Conservation (phyloP, 1,140 invertebrate species). For the Bombyx mori region ASM3026992v2 NC_085111.1:10992001-10992500, state of each 20-base stretch:
- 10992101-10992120: constrained; percentile 55
- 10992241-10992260: constrained; percentile 83
- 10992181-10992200: constrained; percentile 90
- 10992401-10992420: constrained; percentile 81
- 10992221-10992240: constrained; percentile 83
- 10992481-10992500: constrained; percentile 85
- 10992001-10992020: no score
- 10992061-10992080: no score
- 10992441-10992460: constrained; percentile 76
- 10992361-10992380: constrained; percentile 78
- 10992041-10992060: no score
- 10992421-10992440: constrained; percentile 79
- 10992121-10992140: constrained; percentile 87
- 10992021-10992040: no score
- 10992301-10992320: no score
- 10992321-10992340: background rate
- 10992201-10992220: constrained; percentile 90
- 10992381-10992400: constrained; percentile 87
- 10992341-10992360: constrained; percentile 76
- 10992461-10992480: constrained; percentile 57
- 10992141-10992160: constrained; percentile 86
- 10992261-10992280: constrained; percentile 74
- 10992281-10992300: no score
- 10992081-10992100: no score
- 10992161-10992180: constrained; percentile 89